Evolutionary conservation across 2,113 vertebrate species (phyloP).

Genomic region (Meriones unguiculatus): DNA sequence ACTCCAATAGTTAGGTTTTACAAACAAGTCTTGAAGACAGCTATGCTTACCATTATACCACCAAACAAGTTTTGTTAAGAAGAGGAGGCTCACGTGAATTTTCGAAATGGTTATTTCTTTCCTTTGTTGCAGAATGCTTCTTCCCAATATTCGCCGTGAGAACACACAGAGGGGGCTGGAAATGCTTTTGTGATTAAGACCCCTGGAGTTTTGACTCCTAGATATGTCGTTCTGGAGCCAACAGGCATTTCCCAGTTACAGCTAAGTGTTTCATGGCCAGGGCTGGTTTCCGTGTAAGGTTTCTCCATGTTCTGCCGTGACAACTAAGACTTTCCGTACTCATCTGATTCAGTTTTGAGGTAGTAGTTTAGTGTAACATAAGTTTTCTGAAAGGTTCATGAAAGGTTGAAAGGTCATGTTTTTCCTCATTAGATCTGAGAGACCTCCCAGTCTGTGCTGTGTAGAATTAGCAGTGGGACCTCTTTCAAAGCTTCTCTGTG

Average conservation of each 20-base stretch:
- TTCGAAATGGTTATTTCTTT: neutral
- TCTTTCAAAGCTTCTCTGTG: neutral
- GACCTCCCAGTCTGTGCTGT: neutral
- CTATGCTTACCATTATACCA: too few relatives aligned
- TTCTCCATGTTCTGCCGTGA: neutral
- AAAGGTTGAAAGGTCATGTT: neutral
- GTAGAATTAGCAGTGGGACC: too few relatives aligned
- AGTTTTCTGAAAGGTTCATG: neutral
- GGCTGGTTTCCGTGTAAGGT: fast-evolving
- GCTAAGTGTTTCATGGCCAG: neutral
- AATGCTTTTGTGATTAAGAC: neutral
- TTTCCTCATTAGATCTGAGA: neutral
- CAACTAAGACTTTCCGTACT: neutral
- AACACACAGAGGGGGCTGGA: neutral
- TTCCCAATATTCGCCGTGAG: neutral
- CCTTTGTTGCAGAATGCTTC: neutral
- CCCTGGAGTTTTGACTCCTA: neutral
- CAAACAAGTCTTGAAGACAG: neutral
- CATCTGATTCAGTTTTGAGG: neutral
- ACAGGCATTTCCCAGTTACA: too few relatives aligned
- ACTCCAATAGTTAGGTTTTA: neutral
- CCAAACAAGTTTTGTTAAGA: neutral
- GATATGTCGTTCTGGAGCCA: too few relatives aligned
- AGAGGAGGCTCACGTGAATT: neutral
- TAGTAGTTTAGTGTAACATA: neutral